Evolutionary conservation across 2,113 vertebrate species (phyloP).

Genomic region (Ameiurus melas): DNA sequence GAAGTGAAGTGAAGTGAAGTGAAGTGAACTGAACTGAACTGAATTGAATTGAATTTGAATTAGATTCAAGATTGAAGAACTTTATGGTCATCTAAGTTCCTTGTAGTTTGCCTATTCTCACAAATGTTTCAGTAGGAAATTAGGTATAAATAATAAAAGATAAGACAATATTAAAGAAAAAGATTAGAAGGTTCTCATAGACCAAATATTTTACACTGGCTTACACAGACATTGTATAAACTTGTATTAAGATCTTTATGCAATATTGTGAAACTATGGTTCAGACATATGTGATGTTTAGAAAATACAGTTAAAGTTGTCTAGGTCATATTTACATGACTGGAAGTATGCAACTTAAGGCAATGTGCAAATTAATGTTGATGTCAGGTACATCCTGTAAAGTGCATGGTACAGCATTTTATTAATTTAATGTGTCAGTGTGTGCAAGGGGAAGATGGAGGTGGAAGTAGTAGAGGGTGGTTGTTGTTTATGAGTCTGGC

Average conservation of each 20-base stretch:
- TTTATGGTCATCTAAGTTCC: background rate
- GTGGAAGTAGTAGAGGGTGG: background rate
- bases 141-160: background rate
- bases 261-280: background rate
- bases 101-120: background rate
- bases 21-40: background rate
- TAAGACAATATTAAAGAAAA: background rate
- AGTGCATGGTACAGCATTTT: background rate
- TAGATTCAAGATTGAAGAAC: background rate
- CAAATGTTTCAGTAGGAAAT: background rate
- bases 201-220: background rate
- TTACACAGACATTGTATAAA: background rate
- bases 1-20: background rate
- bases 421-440: background rate
- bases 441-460: background rate
- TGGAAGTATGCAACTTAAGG: background rate
- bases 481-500: constrained; percentile 11
- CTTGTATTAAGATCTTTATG: background rate
- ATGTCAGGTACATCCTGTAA: background rate
- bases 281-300: background rate
- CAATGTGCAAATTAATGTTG: background rate
- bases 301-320: background rate
- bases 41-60: background rate
- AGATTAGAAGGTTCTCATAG: background rate
- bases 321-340: background rate